Evolutionary conservation across 2,888 invertebrate species (phyloP).

Genomic region (Tortricodes alternella): DNA sequence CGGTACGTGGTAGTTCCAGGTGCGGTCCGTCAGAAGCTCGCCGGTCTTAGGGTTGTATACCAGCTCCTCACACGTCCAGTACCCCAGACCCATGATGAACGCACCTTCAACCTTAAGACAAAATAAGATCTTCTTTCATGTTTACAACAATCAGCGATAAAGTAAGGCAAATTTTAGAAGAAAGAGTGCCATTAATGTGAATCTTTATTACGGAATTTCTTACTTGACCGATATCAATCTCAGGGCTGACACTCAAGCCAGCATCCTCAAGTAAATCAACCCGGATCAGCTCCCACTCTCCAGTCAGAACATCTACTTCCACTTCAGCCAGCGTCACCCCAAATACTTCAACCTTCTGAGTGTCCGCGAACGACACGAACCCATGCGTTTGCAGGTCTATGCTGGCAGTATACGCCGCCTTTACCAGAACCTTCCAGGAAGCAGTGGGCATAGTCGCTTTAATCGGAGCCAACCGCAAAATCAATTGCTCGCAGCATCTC

Average conservation of each 20-base stretch:
- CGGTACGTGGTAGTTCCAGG: slow-evolving; percentile 87
- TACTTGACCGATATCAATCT: slow-evolving; percentile 86
- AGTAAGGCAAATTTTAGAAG: too few species aligned
- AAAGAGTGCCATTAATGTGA: too few species aligned
- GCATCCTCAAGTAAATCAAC: slow-evolving; percentile 87
- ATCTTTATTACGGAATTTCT: slow-evolving; percentile 8
- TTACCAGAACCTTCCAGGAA: slow-evolving; percentile 77
- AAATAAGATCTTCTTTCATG: not conserved
- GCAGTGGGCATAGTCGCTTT: slow-evolving; percentile 66
- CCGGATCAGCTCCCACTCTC: slow-evolving; percentile 84
- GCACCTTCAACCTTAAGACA: slow-evolving; percentile 83
- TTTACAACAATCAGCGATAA: too few species aligned
- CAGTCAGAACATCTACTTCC: slow-evolving; percentile 88
- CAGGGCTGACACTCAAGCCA: slow-evolving; percentile 85
- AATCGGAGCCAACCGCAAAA: slow-evolving; percentile 69
- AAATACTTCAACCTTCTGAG: slow-evolving; percentile 62
- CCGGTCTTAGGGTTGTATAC: slow-evolving; percentile 81
- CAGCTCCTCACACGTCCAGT: slow-evolving; percentile 85
- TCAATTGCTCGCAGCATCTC: slow-evolving; percentile 71
- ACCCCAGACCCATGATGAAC: slow-evolving; percentile 86
- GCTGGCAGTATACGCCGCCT: slow-evolving; percentile 63
- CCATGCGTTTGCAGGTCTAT: slow-evolving; percentile 63
- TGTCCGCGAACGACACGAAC: slow-evolving; percentile 52
- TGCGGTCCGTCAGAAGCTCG: slow-evolving; percentile 83
- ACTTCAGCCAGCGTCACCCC: slow-evolving; percentile 85